Evolutionary conservation across 2,888 invertebrate genomes (phyloP).

Genomic region (Agonopterix subpropinquella): DNA sequence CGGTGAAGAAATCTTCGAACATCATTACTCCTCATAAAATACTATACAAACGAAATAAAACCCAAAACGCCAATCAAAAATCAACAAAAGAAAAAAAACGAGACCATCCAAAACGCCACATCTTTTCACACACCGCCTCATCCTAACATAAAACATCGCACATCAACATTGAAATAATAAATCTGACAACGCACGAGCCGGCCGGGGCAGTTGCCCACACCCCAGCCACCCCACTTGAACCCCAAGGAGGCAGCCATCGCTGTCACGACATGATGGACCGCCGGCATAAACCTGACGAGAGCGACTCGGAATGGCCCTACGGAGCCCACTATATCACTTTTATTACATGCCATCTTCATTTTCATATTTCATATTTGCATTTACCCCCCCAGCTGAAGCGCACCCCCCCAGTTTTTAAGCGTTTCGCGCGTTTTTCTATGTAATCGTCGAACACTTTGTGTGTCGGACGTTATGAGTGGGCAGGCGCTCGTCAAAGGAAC

Average conservation of each 20-base stretch:
- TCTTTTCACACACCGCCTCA: conserved; percentile 4
- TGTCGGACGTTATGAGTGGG: conserved; percentile 42
- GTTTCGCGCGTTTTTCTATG: conserved; percentile 66
- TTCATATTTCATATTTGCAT: conserved; percentile 79
- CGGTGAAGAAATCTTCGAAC: no score
- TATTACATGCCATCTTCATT: conserved; percentile 84
- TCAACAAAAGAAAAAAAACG: neutral
- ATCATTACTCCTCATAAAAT: no score
- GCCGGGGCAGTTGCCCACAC: conserved; percentile 18
- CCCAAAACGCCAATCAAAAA: no score
- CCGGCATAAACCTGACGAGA: conserved; percentile 85
- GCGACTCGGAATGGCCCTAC: conserved; percentile 83
- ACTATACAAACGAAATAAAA: no score
- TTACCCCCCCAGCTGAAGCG: conserved; percentile 39
- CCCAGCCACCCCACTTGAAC: conserved; percentile 29
- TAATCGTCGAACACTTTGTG: conserved; percentile 60
- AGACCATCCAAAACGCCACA: neutral
- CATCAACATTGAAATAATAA: conserved; percentile 68
- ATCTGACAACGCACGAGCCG: conserved; percentile 44
- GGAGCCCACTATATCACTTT: conserved; percentile 87
- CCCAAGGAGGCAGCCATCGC: conserved; percentile 56
- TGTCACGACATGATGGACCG: conserved; percentile 84
- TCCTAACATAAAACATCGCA: conserved; percentile 43
- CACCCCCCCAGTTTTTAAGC: conserved; percentile 48
- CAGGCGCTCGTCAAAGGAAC: conserved; percentile 38